phyloP scores from a whole-genome alignment of 2,113 vertebrate genomes.

The Tachysurus fulvidraco region DNA sequence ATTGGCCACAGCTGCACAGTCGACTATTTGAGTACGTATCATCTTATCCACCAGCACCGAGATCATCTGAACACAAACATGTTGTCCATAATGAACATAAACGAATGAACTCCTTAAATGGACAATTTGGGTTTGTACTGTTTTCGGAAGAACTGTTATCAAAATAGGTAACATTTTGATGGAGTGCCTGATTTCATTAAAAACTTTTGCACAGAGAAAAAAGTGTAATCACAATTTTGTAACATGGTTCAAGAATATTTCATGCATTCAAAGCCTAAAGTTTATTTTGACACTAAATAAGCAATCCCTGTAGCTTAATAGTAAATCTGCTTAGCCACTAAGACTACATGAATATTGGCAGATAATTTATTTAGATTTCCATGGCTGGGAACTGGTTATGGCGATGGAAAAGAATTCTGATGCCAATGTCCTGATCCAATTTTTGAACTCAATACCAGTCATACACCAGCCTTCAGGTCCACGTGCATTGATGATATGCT shows the following conservation, averaged over 20 bases:
- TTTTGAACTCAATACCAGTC: neutral
- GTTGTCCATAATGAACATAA: neutral
- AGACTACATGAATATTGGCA: neutral
- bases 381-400: neutral
- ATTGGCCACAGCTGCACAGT: conserved; percentile 96
- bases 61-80: conserved; percentile 81
- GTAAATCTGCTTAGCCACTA: neutral
- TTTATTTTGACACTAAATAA: neutral
- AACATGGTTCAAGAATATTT: neutral
- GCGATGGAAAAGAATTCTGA: neutral
- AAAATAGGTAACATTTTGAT: neutral
- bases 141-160: neutral
- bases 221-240: neutral
- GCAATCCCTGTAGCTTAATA: neutral
- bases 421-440: neutral
- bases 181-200: neutral
- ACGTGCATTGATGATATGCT: neutral
- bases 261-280: neutral
- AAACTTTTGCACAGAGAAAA: neutral
- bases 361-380: neutral
- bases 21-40: conserved; percentile 95
- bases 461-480: neutral
- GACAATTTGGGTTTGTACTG: neutral
- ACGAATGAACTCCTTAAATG: neutral
- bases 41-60: conserved; percentile 94